Percentiles rank a stretch among this genome's conserved stretches.
Evolutionary conservation across 2,113 vertebrate species (phyloP).

Genomic region (Cheilinus undulatus): DNA sequence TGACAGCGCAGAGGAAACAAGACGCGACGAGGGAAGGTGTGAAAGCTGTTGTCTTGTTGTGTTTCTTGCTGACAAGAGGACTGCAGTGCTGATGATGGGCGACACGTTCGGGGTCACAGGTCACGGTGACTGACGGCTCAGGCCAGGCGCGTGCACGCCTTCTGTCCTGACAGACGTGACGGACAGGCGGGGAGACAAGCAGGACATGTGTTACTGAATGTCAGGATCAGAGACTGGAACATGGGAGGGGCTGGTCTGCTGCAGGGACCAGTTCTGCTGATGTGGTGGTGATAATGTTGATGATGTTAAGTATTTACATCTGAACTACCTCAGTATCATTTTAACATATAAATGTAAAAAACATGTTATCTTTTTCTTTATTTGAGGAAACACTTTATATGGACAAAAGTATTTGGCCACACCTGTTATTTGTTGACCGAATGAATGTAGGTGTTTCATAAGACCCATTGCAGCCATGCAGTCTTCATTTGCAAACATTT

Average conservation of each 20-base stretch:
- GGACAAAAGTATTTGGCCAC: too few relatives aligned
- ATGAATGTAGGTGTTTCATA: too few relatives aligned
- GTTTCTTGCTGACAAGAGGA: constrained; percentile 35
- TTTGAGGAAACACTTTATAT: too few relatives aligned
- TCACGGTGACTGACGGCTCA: constrained; percentile 38
- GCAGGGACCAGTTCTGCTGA: background rate
- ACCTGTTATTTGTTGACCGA: too few relatives aligned
- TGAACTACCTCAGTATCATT: too few relatives aligned
- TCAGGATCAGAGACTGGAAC: constrained; percentile 10
- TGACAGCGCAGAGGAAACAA: constrained; percentile 24
- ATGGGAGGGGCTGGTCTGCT: background rate
- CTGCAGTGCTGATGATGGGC: constrained; percentile 44
- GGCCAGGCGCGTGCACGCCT: constrained; percentile 17
- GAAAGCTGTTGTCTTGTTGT: constrained; percentile 32
- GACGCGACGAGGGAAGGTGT: constrained; percentile 32
- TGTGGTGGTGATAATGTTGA: background rate
- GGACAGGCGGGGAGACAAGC: constrained; percentile 5
- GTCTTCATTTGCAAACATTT: too few relatives aligned
- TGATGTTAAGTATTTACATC: too few relatives aligned
- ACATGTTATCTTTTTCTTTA: too few relatives aligned
- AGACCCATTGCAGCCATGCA: too few relatives aligned
- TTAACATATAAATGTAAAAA: too few relatives aligned
- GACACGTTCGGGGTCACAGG: constrained; percentile 51
- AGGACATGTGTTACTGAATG: background rate
- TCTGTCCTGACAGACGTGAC: constrained; percentile 44